Evolutionary conservation across 2,113 vertebrate genomes (phyloP), one percentile per base, ranked within the genome.

Genomic region (Nibea coibor): DNA sequence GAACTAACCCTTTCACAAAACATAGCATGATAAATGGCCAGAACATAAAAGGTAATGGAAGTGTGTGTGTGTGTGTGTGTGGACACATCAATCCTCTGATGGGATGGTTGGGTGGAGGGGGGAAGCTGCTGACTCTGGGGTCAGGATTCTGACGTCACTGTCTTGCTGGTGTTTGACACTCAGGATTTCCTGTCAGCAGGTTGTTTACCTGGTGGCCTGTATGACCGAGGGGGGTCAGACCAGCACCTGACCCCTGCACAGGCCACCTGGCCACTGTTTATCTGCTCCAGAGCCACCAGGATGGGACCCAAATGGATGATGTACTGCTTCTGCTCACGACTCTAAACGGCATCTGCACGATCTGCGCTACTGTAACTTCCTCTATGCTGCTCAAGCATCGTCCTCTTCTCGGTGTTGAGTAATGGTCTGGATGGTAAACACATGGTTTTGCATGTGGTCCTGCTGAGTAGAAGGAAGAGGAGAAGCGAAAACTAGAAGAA

Each of bases 141-240:
- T 89, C 84, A 80, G 58, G 22, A 26, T 51, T 83, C 77, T 82
- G 82, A 91, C 80, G 85, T 92, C 85, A 91, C 69, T 43, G 65
- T 54, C 68, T 81, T 43, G 24, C 57, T 84, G 35, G 5, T 69
- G 82, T 90, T 81, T 89, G 86, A 91, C 80, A 63, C 78, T 59
- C 54, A 88, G 91, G 87, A 91, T 89, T 76, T 93, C 91, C 91
- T 90, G 59, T 76, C 61, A 66, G 73, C 86, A 91, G 84, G 89
- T 90, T 91, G 89, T 91, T 89, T 90, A 88, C 91, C 90, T 90
- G 86, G 22, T 61, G 31, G 22, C 43, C 62, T 20, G 20, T 54
- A 28, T 61, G 61, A 39, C 48, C 15, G 17, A 54, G 8, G 35
- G 35, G 51, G 76, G 62, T 9, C 16, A 68, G 56, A 54, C 53